Evolutionary conservation across 2,888 invertebrate species (phyloP).

Genomic region (Carabus problematicus): DNA sequence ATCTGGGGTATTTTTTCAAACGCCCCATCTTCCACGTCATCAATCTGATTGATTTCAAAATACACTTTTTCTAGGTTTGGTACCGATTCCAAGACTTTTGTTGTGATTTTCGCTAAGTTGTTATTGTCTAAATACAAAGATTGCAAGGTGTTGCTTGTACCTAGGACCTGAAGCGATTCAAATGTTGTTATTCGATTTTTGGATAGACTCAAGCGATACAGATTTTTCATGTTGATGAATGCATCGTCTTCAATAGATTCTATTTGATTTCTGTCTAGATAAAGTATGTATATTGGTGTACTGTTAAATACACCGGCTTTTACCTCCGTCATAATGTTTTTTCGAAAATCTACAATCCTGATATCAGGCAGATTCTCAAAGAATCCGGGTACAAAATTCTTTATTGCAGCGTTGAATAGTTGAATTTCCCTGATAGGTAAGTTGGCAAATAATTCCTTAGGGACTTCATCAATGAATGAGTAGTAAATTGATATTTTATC

Average conservation of each 20-base stretch:
- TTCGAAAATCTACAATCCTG: not conserved
- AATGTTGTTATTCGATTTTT: conserved; percentile 6
- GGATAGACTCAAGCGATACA: conserved; percentile 3
- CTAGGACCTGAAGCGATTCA: conserved; percentile 10
- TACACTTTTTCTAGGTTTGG: not conserved
- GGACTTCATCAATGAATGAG: not conserved
- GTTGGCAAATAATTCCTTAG: not conserved
- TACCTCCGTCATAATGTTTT: not conserved
- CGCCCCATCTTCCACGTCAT: conserved; percentile 1
- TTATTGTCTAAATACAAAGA: conserved; percentile 11
- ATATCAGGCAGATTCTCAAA: conserved; percentile 6
- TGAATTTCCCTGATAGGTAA: not conserved
- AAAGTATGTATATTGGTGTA: not conserved
- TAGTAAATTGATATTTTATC: not conserved
- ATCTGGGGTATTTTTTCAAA: not conserved
- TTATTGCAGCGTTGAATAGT: not conserved
- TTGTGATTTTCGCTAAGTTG: not conserved
- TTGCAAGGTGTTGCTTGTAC: conserved; percentile 1
- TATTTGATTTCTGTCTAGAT: conserved; percentile 12
- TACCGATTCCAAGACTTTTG: not conserved
- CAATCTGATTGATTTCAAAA: conserved; percentile 1
- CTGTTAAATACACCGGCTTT: not conserved
- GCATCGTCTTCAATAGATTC: conserved; percentile 10
- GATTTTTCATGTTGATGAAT: conserved; percentile 7
- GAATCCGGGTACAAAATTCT: not conserved